Conservation (phyloP, 23 tunicate species). For the Trididemnum nubilum region DNA sequence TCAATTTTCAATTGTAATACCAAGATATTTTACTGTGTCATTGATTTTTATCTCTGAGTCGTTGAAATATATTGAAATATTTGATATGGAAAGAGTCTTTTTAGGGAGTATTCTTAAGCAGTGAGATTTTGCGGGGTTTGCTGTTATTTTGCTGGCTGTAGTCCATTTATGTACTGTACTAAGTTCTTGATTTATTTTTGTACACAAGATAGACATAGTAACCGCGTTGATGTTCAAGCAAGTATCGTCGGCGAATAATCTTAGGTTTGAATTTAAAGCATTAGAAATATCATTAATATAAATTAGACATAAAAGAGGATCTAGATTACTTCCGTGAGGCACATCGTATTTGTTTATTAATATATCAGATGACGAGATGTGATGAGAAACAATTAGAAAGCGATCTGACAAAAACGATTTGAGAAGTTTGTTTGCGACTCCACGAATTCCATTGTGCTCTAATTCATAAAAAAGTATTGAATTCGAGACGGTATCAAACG, state of each 20-base stretch:
- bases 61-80: too few species aligned
- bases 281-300: not conserved
- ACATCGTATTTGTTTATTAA: not conserved
- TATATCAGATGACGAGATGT: not conserved
- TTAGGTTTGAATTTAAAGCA: not conserved
- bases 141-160: not conserved
- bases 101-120: too few species aligned
- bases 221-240: not conserved
- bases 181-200: not conserved
- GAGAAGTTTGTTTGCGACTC: not conserved
- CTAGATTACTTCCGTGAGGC: not conserved
- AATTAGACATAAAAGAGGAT: not conserved
- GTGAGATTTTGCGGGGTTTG: not conserved
- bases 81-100: too few species aligned
- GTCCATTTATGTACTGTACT: not conserved
- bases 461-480: not conserved
- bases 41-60: too few species aligned
- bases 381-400: not conserved
- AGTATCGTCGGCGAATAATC: not conserved
- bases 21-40: too few species aligned
- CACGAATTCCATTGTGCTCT: not conserved
- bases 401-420: too few species aligned
- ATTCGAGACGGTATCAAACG: not conserved
- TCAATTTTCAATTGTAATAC: too few species aligned
- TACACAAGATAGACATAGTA: not conserved